Percentiles rank a stretch among this genome's conserved stretches.
Conservation (phyloP, 2,888 invertebrate species). For the Nemotelus nigrinus region DNA sequence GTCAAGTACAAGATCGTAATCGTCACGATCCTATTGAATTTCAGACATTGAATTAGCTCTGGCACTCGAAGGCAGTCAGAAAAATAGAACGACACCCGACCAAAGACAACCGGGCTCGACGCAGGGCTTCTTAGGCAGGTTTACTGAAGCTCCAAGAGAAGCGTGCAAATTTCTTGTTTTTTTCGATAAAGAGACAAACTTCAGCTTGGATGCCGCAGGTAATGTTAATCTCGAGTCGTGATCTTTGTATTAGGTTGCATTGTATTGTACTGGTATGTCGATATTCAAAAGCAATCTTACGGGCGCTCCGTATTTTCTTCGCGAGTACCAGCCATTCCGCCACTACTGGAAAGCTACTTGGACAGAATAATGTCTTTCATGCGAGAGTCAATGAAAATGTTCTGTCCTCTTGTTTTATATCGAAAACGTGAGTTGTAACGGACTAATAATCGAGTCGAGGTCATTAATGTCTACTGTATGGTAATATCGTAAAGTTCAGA, state of each 20-base stretch:
- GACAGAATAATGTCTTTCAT: not conserved
- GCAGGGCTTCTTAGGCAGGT: too few species aligned
- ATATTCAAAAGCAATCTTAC: constrained; percentile 13
- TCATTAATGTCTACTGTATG: not conserved
- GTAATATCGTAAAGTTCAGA: not conserved
- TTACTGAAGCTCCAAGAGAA: not conserved
- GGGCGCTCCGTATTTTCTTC: constrained; percentile 4
- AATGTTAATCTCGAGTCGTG: constrained; percentile 31
- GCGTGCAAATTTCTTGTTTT: not conserved
- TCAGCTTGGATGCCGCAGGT: not conserved
- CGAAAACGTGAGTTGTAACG: constrained; percentile 23
- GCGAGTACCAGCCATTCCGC: not conserved
- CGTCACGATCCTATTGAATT: constrained; percentile 33
- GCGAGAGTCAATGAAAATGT: constrained; percentile 3
- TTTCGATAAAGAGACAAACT: too few species aligned
- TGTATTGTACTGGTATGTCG: not conserved
- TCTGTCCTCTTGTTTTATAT: constrained; percentile 10
- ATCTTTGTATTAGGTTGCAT: constrained; percentile 23
- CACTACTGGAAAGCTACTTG: not conserved
- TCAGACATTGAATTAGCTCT: not conserved
- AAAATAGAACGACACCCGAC: constrained; percentile 12
- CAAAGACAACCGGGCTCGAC: not conserved
- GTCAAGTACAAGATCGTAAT: constrained; percentile 42
- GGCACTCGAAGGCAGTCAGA: not conserved
- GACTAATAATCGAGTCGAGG: not conserved